These are phyloP conservation scores for Xestia rhomboidea DNA, from an alignment of 2,888 invertebrate species.

Conservation along the genomic window DNA sequence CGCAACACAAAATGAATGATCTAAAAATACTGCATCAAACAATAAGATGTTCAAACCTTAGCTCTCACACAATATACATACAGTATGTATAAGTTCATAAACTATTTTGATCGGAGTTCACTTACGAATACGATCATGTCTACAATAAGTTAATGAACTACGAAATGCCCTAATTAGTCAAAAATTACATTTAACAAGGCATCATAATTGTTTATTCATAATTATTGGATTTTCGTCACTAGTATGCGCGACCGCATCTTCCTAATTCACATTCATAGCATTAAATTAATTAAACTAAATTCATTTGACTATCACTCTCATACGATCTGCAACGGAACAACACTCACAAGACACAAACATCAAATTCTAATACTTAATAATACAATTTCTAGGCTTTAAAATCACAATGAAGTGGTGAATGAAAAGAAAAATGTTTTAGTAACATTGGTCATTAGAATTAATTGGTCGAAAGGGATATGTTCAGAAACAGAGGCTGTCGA, in stretches of 20 bases:
- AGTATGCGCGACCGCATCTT: conserved; percentile 91
- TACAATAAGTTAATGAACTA: conserved; percentile 89
- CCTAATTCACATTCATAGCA: conserved; percentile 88
- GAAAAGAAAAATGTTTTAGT: conserved; percentile 81
- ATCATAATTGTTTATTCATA: conserved; percentile 86
- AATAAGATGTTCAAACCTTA: conserved; percentile 79
- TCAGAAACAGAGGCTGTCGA: conserved; percentile 77
- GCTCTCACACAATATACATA: conserved; percentile 77
- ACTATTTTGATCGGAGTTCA: conserved; percentile 88
- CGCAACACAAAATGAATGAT: conserved; percentile 87
- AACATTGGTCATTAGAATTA: conserved; percentile 86
- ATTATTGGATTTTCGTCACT: conserved; percentile 91
- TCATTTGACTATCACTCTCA: conserved; percentile 89
- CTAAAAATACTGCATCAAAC: conserved; percentile 89
- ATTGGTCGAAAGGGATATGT: conserved; percentile 90
- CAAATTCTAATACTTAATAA: conserved; percentile 90
- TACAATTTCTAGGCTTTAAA: conserved; percentile 88
- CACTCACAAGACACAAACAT: conserved; percentile 86
- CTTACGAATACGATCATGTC: conserved; percentile 86
- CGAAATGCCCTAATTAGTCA: conserved; percentile 89
- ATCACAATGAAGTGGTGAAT: conserved; percentile 89
- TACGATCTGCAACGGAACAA: conserved; percentile 84
- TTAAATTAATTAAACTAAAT: conserved; percentile 89
- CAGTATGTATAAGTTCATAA: conserved; percentile 74
- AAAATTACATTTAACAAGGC: conserved; percentile 89